These are phyloP conservation scores for Zeugodacus cucurbitae DNA, from an alignment of 1,140 invertebrate species.

Conservation along the genomic window DNA sequence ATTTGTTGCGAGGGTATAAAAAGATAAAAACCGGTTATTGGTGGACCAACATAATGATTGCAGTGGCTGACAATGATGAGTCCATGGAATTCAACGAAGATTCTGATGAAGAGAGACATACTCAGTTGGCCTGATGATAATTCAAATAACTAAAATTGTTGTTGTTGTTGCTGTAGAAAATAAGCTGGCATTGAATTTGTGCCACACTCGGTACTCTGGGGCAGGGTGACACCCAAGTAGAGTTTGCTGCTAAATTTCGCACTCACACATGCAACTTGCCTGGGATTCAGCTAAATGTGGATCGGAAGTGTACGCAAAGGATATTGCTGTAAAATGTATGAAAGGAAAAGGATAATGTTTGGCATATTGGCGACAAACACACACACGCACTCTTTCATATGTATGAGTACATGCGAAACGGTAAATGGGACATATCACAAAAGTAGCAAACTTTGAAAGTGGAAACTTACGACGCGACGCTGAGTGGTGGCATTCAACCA, in stretches of 20 bases:
- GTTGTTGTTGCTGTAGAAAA: neutral
- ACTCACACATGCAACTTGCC: too few relatives aligned
- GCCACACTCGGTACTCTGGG: too few relatives aligned
- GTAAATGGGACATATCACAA: neutral
- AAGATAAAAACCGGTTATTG: too few relatives aligned
- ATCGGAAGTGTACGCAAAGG: neutral
- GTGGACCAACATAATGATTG: neutral
- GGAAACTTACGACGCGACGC: neutral
- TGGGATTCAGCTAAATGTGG: neutral
- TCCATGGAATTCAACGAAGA: neutral
- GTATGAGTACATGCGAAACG: too few relatives aligned
- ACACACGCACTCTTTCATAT: neutral
- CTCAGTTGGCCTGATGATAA: neutral
- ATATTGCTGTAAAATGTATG: neutral
- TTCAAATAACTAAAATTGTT: neutral
- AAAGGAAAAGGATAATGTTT: constrained; percentile 36
- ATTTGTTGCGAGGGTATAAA: too few relatives aligned
- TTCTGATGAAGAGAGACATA: neutral
- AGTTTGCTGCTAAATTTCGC: too few relatives aligned
- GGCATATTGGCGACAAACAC: neutral
- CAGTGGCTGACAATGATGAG: neutral
- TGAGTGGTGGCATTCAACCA: neutral
- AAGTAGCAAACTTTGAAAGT: neutral
- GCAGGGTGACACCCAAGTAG: too few relatives aligned
- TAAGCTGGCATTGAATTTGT: neutral